Base-by-base conservation (phyloP, 35 echinoderm and acorn worm species). In the Nesometra sesokonis region DNA sequence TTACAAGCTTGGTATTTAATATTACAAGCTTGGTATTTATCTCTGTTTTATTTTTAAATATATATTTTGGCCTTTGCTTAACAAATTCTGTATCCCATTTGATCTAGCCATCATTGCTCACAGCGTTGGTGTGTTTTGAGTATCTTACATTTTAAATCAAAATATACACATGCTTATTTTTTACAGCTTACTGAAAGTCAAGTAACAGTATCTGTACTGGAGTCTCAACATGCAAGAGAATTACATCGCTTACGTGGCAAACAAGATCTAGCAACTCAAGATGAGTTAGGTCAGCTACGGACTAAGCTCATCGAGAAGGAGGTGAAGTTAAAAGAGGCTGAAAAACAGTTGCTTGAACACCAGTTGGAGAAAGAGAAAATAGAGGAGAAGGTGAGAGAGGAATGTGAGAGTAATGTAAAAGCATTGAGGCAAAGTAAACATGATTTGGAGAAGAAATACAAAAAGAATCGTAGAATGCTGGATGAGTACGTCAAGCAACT, bases 401-500 rank as follows among this genome's bases (percentile, higher is more conserved):
- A 67, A 67, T 67, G 52, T 27, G 52, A 9, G 21, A 67, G 23
- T 0, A 88, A 99, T 57, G 83, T 94, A 38, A 94, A 81, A 57
- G 46, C 36, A 17, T 33, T 99, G 47, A 90, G 78, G 30, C 87
- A 94, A n/a, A 82, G 85, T 82, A 94, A 88, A 47, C 90, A 38
- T 77, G 92, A 99, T 81, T 36, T 88, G 13, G 96, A 99, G 85
- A 99, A 86, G 88, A 94, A 94, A 67, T 89, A 90, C 79, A 92
- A 85, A 67, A 94, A 91, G 47, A 93, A 88, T 35, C 88, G 93
- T 67, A 86, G 77, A 19, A 32, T 92, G 85, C 43, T 99, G 80
- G 93, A 99, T 92, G 96, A 99, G 30, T 94, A 99, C 47, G 91
- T 99, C 86, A 99, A 84, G 87, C 89, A 94, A 78, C 90, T 99